A percentile compares a stretch with the other conserved stretches of the same genome.
Evolutionary conservation across 1,140 invertebrate genomes (phyloP).

Genomic region (Eurytemora carolleeae): DNA sequence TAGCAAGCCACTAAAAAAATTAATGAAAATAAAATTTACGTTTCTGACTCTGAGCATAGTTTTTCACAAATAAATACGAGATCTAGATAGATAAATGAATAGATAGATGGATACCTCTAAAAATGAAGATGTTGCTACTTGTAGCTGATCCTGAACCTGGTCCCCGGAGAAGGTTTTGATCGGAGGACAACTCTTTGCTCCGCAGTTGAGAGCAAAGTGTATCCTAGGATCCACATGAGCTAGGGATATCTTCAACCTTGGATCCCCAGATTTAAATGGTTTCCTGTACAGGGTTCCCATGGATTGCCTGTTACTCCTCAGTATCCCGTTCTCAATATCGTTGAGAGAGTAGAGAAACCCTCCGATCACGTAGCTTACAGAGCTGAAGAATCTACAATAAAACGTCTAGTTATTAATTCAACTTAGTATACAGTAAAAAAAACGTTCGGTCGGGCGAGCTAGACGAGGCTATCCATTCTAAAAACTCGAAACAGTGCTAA

Average conservation of each 20-base stretch:
- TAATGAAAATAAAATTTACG: background rate
- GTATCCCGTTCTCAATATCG: conserved; percentile 18
- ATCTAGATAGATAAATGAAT: too few species aligned
- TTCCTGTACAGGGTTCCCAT: conserved; percentile 15
- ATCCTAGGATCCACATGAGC: conserved; percentile 17
- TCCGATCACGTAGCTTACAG: conserved; percentile 17
- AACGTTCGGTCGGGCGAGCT: too few species aligned
- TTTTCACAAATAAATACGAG: too few species aligned
- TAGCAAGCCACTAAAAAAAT: background rate
- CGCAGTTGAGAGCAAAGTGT: conserved; percentile 19
- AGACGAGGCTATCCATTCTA: too few species aligned
- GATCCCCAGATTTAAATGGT: conserved; percentile 17
- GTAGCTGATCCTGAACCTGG: conserved; percentile 16
- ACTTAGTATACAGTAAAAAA: background rate
- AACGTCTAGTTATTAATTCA: background rate
- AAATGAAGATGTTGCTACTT: conserved; percentile 16
- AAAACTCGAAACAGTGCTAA: too few species aligned
- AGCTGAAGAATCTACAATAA: conserved; percentile 17
- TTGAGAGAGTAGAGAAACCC: conserved; percentile 17
- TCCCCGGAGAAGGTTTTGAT: conserved; percentile 18
- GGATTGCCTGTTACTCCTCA: conserved; percentile 15
- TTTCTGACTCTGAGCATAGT: too few species aligned
- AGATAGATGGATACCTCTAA: conserved; percentile 8
- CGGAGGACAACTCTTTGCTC: conserved; percentile 18
- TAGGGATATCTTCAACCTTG: background rate